Base-by-base conservation (phyloP, 2,113 vertebrate genomes). In the Tenebrosternarchus preto region DNA sequence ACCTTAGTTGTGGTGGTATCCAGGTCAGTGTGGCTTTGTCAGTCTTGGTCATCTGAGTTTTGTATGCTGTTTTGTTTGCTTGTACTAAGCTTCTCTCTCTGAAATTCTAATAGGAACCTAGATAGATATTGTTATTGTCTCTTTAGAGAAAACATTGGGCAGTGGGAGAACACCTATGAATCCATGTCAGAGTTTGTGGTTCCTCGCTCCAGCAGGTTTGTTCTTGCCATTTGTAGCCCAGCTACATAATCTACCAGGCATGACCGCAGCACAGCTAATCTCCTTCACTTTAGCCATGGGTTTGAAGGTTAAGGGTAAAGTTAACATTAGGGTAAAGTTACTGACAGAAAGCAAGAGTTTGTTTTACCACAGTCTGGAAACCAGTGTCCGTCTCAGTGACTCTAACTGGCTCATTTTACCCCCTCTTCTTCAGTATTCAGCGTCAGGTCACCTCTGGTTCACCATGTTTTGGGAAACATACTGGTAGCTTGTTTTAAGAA, bases 131-230 rank as follows among this genome's bases (percentile, higher is more conserved):
- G 2, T 50, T 50, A 50, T 50, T 64, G 15, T 88, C 19, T 83
- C 88, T 24, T 27, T 86, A 99, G 97, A 84, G 87, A 88, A 27
- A 92, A 86, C 79, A 96, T 95, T 0, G 0, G 25, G 5, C 89
- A 93, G 25, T 99, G 97, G 97, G 95, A 97, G 85, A 95, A 90
- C 91, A 96, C 92, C 43, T 98, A 98, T 1, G 97, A 99, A 86
- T 97, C 95, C 0, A 91, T 98, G 67, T 95, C 97, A 0, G 91
- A 95, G 74, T 97, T 98, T 93, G 97, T 99, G 76, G 97, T 99
- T 63, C 97, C 97, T 24, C 95, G 96, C 75, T 98, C 97, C 5
- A 98, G 96, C 87, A 96, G 96, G 96, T 98, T 89, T 94, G 95
- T 90, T 22, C 25, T 43, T 61, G 57, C 11, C 11, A 19, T 57